Base-by-base conservation (phyloP, 1,140 invertebrate genomes). In the Centruroides vittatus region DNA sequence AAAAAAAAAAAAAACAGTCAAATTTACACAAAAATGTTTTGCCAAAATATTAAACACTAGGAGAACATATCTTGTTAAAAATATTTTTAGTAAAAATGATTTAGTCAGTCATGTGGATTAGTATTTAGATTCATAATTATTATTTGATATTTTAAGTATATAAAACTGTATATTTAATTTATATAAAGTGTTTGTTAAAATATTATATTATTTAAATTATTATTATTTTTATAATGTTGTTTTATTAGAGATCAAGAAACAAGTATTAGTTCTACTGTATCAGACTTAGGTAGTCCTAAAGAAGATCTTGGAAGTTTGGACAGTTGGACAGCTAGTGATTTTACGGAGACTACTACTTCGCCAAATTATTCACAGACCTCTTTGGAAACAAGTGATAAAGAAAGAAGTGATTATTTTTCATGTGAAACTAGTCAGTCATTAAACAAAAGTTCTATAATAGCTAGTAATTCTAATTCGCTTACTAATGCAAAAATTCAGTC, bases 261-360 rank as follows among this genome's bases (percentile, higher is more conserved):
- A 53, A 66, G 65, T 52, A 61, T 66, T 23, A 66, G 62, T 36
- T 64, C 57, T 34, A 66, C 65, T 5, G 57, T 61, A 35, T 66
- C 65, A 8, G 65, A 66, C 11, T 61, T 66, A 57, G 59, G 65
- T 3, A 61, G 64, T 50, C 65, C 65, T 7, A 55, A 62, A 47
- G 65, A 64, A 53, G 65, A 66, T 41, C 55, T 53, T 54, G 54
- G 60, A 3, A 64, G 62, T 47, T 54, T 66, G 23, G 65, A 66
- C 3, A 66, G 65, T 50, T 66, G 63, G 50, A 57, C 64, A 12
- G 54, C 51, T 10, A 63, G 61, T 59, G 64, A 65, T 50, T 54
- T 48, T 10, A 60, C 58, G 23, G 62, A 63, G 53, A 60, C 54
- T 41, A 60, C 54, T 41, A 52, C 58, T 34, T 63, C 62, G 13